Evolutionary conservation across 2,113 vertebrate genomes (phyloP).

Genomic region (Cebidichthys violaceus): DNA sequence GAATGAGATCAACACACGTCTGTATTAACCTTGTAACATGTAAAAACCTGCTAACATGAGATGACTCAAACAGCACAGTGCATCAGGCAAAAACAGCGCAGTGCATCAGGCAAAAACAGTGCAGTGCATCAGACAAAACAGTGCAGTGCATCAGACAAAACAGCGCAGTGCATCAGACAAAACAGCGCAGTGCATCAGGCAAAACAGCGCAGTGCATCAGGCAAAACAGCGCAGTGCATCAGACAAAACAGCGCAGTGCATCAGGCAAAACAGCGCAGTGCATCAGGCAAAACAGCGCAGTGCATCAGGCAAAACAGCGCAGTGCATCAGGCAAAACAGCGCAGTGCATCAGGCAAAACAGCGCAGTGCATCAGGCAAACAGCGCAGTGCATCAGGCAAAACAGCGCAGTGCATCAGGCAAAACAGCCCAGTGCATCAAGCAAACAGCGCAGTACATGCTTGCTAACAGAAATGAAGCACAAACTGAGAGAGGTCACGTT

Average conservation of each 20-base stretch:
- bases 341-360: too few relatives aligned
- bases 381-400: neutral
- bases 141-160: too few relatives aligned
- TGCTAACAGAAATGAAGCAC: neutral
- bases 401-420: too few relatives aligned
- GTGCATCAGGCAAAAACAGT: too few relatives aligned
- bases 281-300: neutral
- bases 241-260: too few relatives aligned
- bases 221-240: too few relatives aligned
- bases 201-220: neutral
- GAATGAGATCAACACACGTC: neutral
- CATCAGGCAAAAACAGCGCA: neutral
- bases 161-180: neutral
- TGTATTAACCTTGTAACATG: slow-evolving; percentile 18
- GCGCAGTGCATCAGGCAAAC: too few relatives aligned
- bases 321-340: too few relatives aligned
- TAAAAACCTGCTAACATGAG: neutral
- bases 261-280: neutral
- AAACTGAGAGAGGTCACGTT: neutral
- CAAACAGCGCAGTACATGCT: neutral
- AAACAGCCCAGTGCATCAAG: too few relatives aligned
- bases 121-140: too few relatives aligned
- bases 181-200: too few relatives aligned
- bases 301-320: neutral
- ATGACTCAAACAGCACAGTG: neutral